Base-by-base conservation (phyloP, 2,113 vertebrate species). In the Tyrannus savana region DNA sequence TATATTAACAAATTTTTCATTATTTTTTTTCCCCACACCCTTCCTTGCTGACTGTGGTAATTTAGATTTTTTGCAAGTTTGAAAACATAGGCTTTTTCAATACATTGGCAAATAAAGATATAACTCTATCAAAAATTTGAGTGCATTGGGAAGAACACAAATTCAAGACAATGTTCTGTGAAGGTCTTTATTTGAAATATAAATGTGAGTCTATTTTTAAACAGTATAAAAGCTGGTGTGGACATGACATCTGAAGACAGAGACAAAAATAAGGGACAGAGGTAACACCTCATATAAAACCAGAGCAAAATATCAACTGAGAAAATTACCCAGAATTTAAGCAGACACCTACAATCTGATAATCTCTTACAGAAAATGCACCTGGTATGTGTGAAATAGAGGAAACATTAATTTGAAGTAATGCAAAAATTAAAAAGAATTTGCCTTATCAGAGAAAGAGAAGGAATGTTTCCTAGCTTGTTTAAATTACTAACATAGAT, bases 1-100 rank as follows among this genome's bases (percentile, higher is more conserved):
- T n/a, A 31, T 33, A 84, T 18, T 28, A 63, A 74, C 7, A 44
- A 69, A 52, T 0, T 10, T 62, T 56, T 6, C 19, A 41, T 5
- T 18, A 39, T 18, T 10, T 19, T 10, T 17, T 16, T 2, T 1
- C 3, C 4, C 22, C 8, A 17, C 12, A 24, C 5, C 6, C 19
- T 89, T 76, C 19, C 24, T 67, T 77, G 16, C 30, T 84, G 24
- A 31, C 6, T 66, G n/a, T 8, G 27, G 19, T 37, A 25, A 42
- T 35, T 78, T 75, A 52, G 35, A 22, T 62, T 9, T 85, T 71
- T 67, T 52, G 19, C 16, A 55, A 67, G 39, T 50, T 71, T 63
- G 74, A 87, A 95, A 93, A 47, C 31, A 73, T 4, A 31, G 8
- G 1, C 4, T 62, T 82, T 66, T 82, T 22, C 16, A 62, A 46